phyloP scores from a whole-genome alignment of 2,113 vertebrate genomes.

The Oncorhynchus nerka region DNA sequence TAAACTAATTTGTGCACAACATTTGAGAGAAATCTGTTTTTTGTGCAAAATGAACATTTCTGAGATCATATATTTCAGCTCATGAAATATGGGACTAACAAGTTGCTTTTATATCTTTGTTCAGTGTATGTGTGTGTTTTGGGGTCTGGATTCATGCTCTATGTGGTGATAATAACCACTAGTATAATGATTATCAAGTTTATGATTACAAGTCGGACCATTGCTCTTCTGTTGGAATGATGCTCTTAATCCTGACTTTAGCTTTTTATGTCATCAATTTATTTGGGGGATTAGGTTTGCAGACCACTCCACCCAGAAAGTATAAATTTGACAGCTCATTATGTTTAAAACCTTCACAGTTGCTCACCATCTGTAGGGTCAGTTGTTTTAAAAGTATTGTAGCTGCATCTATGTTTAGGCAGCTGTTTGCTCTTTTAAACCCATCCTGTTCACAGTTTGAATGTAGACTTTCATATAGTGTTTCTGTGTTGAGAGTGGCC shows the following conservation, averaged over 20 bases:
- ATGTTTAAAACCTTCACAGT: no score
- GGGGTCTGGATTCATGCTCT: no score
- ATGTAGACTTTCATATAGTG: background rate
- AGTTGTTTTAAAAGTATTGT: background rate
- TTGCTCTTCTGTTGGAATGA: background rate
- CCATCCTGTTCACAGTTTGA: background rate
- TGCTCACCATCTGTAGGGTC: background rate
- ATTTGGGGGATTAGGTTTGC: conserved; percentile 50
- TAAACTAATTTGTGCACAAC: no score
- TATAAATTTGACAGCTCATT: background rate
- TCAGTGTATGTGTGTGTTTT: background rate
- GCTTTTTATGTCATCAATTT: conserved; percentile 57
- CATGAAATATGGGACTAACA: no score
- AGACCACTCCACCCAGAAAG: background rate
- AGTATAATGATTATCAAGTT: background rate
- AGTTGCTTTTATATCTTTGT: no score
- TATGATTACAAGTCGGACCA: background rate
- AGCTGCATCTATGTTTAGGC: background rate
- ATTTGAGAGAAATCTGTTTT: no score
- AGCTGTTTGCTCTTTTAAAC: background rate
- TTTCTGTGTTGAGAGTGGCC: background rate
- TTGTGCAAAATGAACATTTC: no score
- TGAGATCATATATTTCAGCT: no score
- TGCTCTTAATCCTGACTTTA: conserved; percentile 25
- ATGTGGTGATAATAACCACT: background rate